Evolutionary conservation across 2,888 invertebrate genomes (phyloP).

Genomic region (Electrophaes corylata): DNA sequence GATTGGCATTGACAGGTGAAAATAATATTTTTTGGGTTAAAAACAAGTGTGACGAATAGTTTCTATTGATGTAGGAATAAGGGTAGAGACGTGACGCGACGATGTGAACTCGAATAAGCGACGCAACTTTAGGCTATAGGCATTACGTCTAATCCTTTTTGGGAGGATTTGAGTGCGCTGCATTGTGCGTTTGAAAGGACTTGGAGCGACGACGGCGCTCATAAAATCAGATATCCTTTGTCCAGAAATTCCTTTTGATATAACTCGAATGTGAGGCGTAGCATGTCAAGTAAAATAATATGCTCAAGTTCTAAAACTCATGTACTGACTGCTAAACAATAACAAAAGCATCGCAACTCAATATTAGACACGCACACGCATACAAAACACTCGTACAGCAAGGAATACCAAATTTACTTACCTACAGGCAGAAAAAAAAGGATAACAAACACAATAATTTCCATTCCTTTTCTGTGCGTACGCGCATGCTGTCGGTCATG

Average conservation of each 20-base stretch:
- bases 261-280: conserved; percentile 36
- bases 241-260: conserved; percentile 43
- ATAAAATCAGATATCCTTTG: conserved; percentile 51
- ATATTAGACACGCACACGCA: conserved; percentile 62
- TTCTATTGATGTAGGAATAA: conserved; percentile 36
- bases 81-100: conserved; percentile 64
- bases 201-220: conserved; percentile 46
- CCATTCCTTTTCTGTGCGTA: conserved; percentile 83
- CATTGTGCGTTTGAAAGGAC: conserved; percentile 54
- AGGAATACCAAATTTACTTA: conserved; percentile 34
- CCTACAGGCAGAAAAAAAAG: conserved; percentile 54
- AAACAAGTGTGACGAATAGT: conserved; percentile 20
- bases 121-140: conserved; percentile 55
- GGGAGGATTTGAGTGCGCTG: conserved; percentile 45
- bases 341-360: conserved; percentile 61
- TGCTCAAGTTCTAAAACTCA: conserved; percentile 50
- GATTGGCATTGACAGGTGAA: conserved; percentile 60
- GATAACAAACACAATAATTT: conserved; percentile 78
- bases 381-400: conserved; percentile 36
- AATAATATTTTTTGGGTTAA: background rate
- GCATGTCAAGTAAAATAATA: conserved; percentile 46
- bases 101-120: conserved; percentile 69
- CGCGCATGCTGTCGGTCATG: conserved; percentile 71
- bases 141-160: conserved; percentile 63
- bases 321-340: conserved; percentile 59